These are phyloP conservation scores for Pseudococcus jackbeardsleyi DNA, from an alignment of 2,888 invertebrate genomes.

Conservation along the genomic window DNA sequence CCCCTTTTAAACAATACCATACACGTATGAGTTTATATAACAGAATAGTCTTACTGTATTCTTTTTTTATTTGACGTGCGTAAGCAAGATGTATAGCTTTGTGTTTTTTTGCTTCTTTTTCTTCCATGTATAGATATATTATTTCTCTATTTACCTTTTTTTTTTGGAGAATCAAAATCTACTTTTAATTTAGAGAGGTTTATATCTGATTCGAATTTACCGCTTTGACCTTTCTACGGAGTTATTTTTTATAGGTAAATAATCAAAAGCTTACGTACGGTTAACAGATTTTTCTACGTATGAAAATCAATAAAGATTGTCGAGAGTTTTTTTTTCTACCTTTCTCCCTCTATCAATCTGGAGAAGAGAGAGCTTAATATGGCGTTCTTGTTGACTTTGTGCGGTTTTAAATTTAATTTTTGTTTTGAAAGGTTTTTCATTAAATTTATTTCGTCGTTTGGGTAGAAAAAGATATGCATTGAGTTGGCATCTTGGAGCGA, in stretches of 20 bases:
- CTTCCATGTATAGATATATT: neutral
- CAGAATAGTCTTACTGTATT: constrained; percentile 43
- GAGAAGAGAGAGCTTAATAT: neutral
- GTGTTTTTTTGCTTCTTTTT: constrained; percentile 9
- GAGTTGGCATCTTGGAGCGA: constrained; percentile 43
- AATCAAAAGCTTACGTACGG: constrained; percentile 11
- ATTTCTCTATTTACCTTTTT: constrained; percentile 43
- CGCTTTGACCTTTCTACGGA: constrained; percentile 18
- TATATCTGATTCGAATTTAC: constrained; percentile 56
- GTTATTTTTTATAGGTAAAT: neutral
- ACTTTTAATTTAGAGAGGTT: constrained; percentile 64
- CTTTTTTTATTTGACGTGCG: constrained; percentile 43
- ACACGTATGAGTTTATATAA: constrained; percentile 27
- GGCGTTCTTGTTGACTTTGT: constrained; percentile 30
- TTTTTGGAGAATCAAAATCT: constrained; percentile 56
- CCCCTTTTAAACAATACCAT: too few species aligned
- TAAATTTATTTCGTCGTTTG: constrained; percentile 37
- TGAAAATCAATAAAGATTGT: constrained; percentile 26
- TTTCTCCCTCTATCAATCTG: too few species aligned
- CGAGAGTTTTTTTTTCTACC: neutral
- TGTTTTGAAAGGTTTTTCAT: constrained; percentile 45
- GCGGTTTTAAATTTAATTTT: constrained; percentile 43
- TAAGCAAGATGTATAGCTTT: constrained; percentile 62
- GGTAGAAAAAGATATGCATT: constrained; percentile 21
- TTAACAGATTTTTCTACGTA: constrained; percentile 30